Evolutionary conservation across 2,888 invertebrate genomes (phyloP).

Genomic region (Incurvaria masculella): DNA sequence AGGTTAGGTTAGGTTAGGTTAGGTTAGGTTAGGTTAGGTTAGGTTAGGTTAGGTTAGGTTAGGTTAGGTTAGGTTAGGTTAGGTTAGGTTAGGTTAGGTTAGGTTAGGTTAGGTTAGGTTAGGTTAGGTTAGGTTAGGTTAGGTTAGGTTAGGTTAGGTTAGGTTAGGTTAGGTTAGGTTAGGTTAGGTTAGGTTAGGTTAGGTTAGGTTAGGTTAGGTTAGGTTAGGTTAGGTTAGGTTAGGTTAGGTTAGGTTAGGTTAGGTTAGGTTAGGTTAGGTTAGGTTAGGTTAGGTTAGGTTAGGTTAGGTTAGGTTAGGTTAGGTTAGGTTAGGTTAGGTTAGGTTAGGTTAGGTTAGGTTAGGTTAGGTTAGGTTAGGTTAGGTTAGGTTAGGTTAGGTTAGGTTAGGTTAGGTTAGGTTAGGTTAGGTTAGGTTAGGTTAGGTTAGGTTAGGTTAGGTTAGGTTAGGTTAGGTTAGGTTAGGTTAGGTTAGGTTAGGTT

Average conservation of each 20-base stretch:
- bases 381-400: slow-evolving; percentile 3
- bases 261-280: not conserved
- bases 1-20: slow-evolving; percentile 16
- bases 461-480: slow-evolving; percentile 4
- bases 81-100: slow-evolving; percentile 3
- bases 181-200: not conserved
- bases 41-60: slow-evolving; percentile 8
- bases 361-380: slow-evolving; percentile 4
- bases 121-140: slow-evolving; percentile 4
- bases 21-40: slow-evolving; percentile 15
- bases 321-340: slow-evolving; percentile 4
- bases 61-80: slow-evolving; percentile 3
- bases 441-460: slow-evolving; percentile 4
- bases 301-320: slow-evolving; percentile 4
- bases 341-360: slow-evolving; percentile 4
- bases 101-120: slow-evolving; percentile 4
- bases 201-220: not conserved
- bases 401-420: slow-evolving; percentile 1
- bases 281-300: slow-evolving; percentile 1
- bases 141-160: not conserved
- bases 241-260: not conserved
- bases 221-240: not conserved
- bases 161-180: not conserved
- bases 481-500: slow-evolving; percentile 4
- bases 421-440: slow-evolving; percentile 4